A percentile compares a stretch with the other conserved stretches of the same genome.
Conservation (phyloP, 2,888 invertebrate species). For the Toxonevra muliebris region DNA sequence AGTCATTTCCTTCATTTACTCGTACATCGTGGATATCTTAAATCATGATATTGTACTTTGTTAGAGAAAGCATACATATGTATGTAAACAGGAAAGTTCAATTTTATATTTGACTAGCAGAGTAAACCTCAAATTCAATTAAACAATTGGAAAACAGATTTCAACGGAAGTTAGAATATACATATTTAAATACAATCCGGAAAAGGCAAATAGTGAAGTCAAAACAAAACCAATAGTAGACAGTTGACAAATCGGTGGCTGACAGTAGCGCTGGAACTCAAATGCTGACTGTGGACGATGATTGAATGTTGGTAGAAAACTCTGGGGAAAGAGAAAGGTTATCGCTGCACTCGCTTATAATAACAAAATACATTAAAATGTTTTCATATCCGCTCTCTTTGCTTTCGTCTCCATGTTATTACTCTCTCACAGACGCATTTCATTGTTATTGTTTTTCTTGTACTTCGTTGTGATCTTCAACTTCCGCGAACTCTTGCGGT, state of each 20-base stretch:
- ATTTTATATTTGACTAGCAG: constrained; percentile 14
- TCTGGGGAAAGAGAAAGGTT: too few relatives aligned
- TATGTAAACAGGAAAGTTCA: constrained; percentile 26
- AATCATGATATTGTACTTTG: neutral
- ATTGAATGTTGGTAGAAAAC: too few relatives aligned
- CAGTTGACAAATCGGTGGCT: too few relatives aligned
- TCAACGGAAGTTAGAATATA: neutral
- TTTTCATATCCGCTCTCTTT: too few relatives aligned
- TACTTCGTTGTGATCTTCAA: constrained; percentile 17
- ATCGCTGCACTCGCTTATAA: too few relatives aligned
- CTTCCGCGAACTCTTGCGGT: constrained; percentile 27
- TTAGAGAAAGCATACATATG: neutral
- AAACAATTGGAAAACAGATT: constrained; percentile 13
- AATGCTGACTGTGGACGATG: too few relatives aligned
- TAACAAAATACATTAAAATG: too few relatives aligned
- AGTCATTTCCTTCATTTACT: constrained; percentile 51
- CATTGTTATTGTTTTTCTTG: constrained; percentile 18
- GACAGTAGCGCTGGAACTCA: too few relatives aligned
- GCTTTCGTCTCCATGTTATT: neutral
- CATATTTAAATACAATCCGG: neutral
- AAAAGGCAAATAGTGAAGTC: too few relatives aligned
- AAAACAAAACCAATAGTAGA: too few relatives aligned
- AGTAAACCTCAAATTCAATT: constrained; percentile 13
- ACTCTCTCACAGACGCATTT: neutral
- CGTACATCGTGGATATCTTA: too few relatives aligned